Percentiles rank a stretch among this genome's conserved stretches.
phyloP scores from a whole-genome alignment of 35 echinoderm and acorn worm genomes.

The Apostichopus japonicus region DNA sequence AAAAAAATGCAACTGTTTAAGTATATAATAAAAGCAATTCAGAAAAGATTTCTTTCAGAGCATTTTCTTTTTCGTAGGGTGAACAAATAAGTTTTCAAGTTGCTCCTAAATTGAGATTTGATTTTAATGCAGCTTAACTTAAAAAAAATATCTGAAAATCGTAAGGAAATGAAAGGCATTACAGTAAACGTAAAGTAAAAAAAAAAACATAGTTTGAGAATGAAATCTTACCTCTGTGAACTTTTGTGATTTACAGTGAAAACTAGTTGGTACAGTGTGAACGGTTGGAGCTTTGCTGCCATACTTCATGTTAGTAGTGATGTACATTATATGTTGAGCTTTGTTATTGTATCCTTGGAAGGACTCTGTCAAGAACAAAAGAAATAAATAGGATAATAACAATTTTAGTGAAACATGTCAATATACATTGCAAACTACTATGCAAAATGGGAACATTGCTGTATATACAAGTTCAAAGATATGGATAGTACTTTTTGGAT shows the following conservation, averaged over 20 bases:
- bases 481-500: no score
- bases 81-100: no score
- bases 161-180: no score
- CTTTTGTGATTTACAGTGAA: constrained; percentile 84
- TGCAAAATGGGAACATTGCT: no score
- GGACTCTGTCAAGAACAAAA: constrained; percentile 61
- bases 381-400: background rate
- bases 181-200: background rate
- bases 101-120: no score
- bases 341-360: constrained; percentile 92
- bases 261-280: constrained; percentile 92
- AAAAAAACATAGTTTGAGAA: background rate
- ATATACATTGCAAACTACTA: background rate
- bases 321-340: constrained; percentile 92
- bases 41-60: no score
- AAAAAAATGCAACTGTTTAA: no score
- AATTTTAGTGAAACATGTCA: background rate
- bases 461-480: no score
- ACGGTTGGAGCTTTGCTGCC: constrained; percentile 81
- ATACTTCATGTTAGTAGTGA: constrained; percentile 87
- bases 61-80: no score
- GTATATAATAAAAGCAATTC: no score
- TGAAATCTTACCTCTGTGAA: constrained; percentile 88
- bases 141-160: no score
- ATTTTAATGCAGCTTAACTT: no score